Evolutionary conservation across 1,140 invertebrate species (phyloP), one percentile per base, ranked within the genome.

Genomic region (Mesaphorura yosii): DNA sequence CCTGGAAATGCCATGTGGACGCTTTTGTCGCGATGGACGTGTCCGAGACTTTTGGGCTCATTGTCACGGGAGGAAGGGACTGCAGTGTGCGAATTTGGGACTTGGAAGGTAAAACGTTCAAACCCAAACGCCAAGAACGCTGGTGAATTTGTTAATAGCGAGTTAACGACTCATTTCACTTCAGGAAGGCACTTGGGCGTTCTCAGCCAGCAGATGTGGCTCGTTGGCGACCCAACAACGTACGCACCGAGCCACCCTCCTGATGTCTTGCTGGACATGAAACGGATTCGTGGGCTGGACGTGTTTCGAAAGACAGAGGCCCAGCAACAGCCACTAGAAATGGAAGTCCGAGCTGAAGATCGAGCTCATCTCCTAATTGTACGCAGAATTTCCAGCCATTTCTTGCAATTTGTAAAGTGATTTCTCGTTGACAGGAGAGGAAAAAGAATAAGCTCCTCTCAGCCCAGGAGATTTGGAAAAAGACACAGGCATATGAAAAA

Each of bases 1-100:
- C 31, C 10, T 55, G 53, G 53, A 55, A 50, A 23, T 49, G 47
- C 47, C 53, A 55, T 45, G 48, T 50, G 7, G 48, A 50, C 26
- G 47, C 17, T 4, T 49, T 55, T 44, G 10, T 48, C 17, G 7
- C 7, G 4, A 22, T 55, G 17, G 53, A 55, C 49, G 40, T 55
- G 19, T 49, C 38, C 19, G 38, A 49, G 5, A 55, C 47, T 22
- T 51, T 44, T 19, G 53, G 53, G 22, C 22, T 55, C 27, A 50
- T 55, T 42, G 53, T 40, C 14, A 55, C 53, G 3, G 53, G 53
- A 19, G 37, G 47, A 5, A 48, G 34, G 39, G 53, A 55, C 27
- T 20, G 48, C 15, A 29, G 38, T 19, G 53, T 55, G 15, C 5
- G 53, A 15, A 29, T 55, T 17, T 55, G 53, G 53, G 47, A 55